Base-by-base conservation (phyloP, 1,140 invertebrate species). In the Probaryconus sp. region DNA sequence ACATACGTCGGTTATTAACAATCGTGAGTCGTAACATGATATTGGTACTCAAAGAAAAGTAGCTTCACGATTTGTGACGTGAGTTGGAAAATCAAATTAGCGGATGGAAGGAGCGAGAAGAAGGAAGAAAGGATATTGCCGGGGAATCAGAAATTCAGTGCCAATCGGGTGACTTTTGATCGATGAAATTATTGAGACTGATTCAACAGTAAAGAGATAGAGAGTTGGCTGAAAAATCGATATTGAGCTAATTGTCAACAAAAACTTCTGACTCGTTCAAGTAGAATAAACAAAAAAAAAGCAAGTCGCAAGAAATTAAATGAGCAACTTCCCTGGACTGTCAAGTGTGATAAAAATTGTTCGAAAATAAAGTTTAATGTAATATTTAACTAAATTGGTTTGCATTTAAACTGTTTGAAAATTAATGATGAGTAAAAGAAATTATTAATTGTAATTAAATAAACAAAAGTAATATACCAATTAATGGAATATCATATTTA, bases 41-140 rank as follows among this genome's bases (percentile, higher is more conserved):
- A 50, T 37, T n/a, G 4, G 10, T 9, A 11, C 5, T 3, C n/a
- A 5, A 31, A 7, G 4, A 10, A 4, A 42, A 56, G 28, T 43
- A 16, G 37, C 38, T 56, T 56, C 42, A 70, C 55, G 61, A 70
- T 61, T 70, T 21, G 30, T 42, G 35, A 50, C 43, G 26, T 50
- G 33, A 47, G 31, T 43, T 21, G 16, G 2, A 24, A 56, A 58
- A 68, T 50, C 30, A 35, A 68, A 58, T 68, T 58, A 18, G 1
- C 11, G 42, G 35, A 58, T 35, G 58, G 58, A 42, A 17, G 56
- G 50, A 6, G 3, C 24, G 9, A 24, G 5, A n/a, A 28, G 37
- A 33, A 31, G 31, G 21, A 16, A 47, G 16, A 30, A 48, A 53
- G 20, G 7, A n/a, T n/a, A 56, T 37, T 58, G 51, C 42, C 42